phyloP scores from a whole-genome alignment of 2,888 invertebrate genomes.

The Scaptomyza polygonia region DNA sequence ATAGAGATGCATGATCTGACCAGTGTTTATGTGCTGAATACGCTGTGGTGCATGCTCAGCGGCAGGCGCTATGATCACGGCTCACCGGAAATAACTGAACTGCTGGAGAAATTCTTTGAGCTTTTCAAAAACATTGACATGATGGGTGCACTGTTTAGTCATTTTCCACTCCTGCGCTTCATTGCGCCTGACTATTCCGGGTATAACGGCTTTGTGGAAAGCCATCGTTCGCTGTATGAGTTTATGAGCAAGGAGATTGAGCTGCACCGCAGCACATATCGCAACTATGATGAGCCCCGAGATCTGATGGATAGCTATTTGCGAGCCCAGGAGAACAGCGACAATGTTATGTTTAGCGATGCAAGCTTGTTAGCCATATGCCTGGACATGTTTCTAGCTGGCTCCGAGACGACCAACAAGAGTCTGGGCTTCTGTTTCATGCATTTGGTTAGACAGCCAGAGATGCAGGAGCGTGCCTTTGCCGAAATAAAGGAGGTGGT shows the following conservation, averaged over 20 bases:
- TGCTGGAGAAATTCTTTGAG: slow-evolving; percentile 89
- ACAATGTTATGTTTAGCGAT: slow-evolving; percentile 87
- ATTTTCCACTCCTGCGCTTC: slow-evolving; percentile 90
- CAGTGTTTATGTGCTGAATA: slow-evolving; percentile 91
- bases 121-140: slow-evolving; percentile 91
- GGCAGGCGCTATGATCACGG: slow-evolving; percentile 89
- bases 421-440: slow-evolving; percentile 91
- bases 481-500: slow-evolving; percentile 91
- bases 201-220: slow-evolving; percentile 89
- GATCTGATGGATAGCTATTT: slow-evolving; percentile 94
- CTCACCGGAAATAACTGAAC: slow-evolving; percentile 88
- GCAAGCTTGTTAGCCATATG: slow-evolving; percentile 91
- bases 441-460: slow-evolving; percentile 89
- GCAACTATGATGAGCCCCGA: slow-evolving; percentile 86
- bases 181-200: slow-evolving; percentile 91
- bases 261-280: slow-evolving; percentile 88
- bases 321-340: slow-evolving; percentile 86
- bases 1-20: slow-evolving; percentile 90
- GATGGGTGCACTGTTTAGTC: slow-evolving; percentile 92
- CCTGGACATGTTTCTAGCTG: slow-evolving; percentile 94
- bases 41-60: slow-evolving; percentile 93
- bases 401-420: slow-evolving; percentile 93
- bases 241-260: slow-evolving; percentile 90
- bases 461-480: slow-evolving; percentile 90
- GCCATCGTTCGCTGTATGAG: slow-evolving; percentile 89